These are phyloP conservation scores for Ellobius talpinus DNA, from an alignment of 2,113 vertebrate genomes.

Conservation along the genomic window DNA sequence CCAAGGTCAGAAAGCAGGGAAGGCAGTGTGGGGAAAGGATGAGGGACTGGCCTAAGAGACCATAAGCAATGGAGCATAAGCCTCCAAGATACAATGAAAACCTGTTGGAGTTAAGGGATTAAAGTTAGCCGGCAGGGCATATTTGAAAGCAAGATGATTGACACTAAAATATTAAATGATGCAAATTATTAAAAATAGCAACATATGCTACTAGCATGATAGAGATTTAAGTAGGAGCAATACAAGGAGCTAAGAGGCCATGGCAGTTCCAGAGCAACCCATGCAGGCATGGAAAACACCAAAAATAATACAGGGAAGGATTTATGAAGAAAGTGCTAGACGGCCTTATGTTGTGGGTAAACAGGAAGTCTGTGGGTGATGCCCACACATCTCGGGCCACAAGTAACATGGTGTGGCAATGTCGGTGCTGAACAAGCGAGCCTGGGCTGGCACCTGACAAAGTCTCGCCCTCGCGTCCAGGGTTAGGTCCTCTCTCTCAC, in stretches of 20 bases:
- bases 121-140: accelerated
- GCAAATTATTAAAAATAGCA: not conserved
- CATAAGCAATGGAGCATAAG: accelerated
- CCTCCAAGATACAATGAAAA: accelerated
- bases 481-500: not conserved
- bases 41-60: no score
- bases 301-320: not conserved
- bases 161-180: not conserved
- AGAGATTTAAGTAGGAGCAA: not conserved
- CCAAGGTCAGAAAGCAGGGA: not conserved
- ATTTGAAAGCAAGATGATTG: not conserved
- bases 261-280: no score
- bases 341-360: not conserved
- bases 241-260: not conserved
- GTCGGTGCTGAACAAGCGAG: not conserved
- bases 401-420: not conserved
- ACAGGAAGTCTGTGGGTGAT: not conserved
- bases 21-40: accelerated
- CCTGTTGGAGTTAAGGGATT: accelerated
- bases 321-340: not conserved
- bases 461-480: not conserved
- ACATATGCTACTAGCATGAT: not conserved
- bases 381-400: no score
- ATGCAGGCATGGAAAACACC: not conserved
- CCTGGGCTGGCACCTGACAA: no score